phyloP scores from a whole-genome alignment of 2,113 vertebrate genomes.

The Sminthopsis crassicaudata region DNA sequence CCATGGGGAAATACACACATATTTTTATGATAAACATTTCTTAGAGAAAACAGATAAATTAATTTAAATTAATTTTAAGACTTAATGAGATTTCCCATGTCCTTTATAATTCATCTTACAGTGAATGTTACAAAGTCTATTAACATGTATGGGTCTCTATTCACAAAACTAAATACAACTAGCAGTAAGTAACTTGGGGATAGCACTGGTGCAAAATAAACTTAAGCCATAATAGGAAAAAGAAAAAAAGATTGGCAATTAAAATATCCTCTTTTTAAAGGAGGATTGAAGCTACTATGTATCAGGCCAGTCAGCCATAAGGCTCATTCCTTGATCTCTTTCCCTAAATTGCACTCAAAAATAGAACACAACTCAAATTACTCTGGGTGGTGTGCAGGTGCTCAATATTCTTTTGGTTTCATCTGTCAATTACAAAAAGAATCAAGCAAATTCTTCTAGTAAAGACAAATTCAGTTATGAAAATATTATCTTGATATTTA shows the following conservation, averaged over 20 bases:
- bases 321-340: conserved; percentile 65
- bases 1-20: conserved; percentile 87
- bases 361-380: background rate
- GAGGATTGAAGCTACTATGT: conserved; percentile 73
- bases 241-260: conserved; percentile 61
- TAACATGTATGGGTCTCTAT: conserved; percentile 84
- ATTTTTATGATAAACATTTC: conserved; percentile 90
- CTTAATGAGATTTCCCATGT: conserved; percentile 85
- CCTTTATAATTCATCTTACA: conserved; percentile 86
- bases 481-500: conserved; percentile 58
- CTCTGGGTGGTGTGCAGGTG: conserved; percentile 72
- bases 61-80: conserved; percentile 91
- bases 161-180: conserved; percentile 83
- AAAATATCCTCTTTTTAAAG: conserved; percentile 73
- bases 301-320: conserved; percentile 34
- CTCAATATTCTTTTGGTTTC: conserved; percentile 55
- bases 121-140: conserved; percentile 86
- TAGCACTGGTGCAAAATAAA: conserved; percentile 80
- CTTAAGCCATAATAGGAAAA: conserved; percentile 64
- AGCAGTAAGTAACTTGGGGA: conserved; percentile 82
- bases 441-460: conserved; percentile 57
- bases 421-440: conserved; percentile 71
- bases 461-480: conserved; percentile 72
- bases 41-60: conserved; percentile 89
- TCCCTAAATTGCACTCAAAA: conserved; percentile 74